Percentiles rank a stretch among this genome's conserved stretches.
These are phyloP conservation scores for Pammene fasciana DNA, from an alignment of 2,888 invertebrate species.

Conservation along the genomic window DNA sequence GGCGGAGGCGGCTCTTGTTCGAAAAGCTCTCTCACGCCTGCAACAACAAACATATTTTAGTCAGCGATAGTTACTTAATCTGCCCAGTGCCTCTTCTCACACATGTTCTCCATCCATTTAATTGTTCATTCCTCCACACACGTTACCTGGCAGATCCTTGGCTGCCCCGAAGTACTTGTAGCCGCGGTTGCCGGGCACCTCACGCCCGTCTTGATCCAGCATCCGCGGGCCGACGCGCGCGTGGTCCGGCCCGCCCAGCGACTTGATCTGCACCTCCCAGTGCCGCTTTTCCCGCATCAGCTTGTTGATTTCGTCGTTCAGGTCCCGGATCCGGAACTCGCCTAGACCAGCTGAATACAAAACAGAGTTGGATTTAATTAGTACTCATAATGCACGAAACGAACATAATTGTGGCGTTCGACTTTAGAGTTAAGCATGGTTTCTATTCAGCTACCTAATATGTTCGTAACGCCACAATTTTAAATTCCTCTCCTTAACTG, in stretches of 20 bases:
- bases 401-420: no score
- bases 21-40: constrained; percentile 97
- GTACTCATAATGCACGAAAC: not conserved
- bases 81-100: no score
- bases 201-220: constrained; percentile 96
- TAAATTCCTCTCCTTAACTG: no score
- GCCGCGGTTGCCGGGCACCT: constrained; percentile 98
- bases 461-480: no score
- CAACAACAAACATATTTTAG: not conserved
- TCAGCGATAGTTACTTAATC: no score
- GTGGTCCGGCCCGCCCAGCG: constrained; percentile 97
- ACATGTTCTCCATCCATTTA: no score
- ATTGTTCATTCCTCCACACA: no score
- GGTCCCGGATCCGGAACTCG: constrained; percentile 97
- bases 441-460: no score
- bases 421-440: no score
- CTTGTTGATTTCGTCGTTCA: constrained; percentile 99
- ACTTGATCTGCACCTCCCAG: constrained; percentile 98
- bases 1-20: constrained; percentile 97
- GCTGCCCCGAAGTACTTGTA: constrained; percentile 99
- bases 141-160: constrained; percentile 94
- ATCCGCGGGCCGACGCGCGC: constrained; percentile 95
- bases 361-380: constrained; percentile 3
- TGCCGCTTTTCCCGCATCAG: constrained; percentile 96
- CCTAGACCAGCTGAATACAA: constrained; percentile 93